Conservation (phyloP, 2,888 invertebrate species). For the Limnephilus rhombicus region DNA sequence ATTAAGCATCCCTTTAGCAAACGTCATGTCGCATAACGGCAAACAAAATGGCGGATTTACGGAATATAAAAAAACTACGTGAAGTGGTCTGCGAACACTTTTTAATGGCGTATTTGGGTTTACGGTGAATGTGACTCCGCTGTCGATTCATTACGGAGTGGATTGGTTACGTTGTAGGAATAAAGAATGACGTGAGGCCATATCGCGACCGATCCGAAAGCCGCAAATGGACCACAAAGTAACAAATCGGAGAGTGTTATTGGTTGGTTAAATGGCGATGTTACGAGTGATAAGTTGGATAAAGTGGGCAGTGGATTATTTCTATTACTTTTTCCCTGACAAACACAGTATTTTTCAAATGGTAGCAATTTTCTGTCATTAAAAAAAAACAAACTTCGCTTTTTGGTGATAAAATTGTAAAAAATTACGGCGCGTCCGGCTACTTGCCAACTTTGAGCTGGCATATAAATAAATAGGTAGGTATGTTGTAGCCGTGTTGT, state of each 20-base stretch:
- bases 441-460: no score
- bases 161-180: conserved; percentile 33
- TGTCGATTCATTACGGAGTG: conserved; percentile 35
- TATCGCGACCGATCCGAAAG: not conserved
- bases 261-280: conserved; percentile 2
- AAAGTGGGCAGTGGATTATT: not conserved
- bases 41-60: conserved; percentile 40
- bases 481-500: no score
- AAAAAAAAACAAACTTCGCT: not conserved
- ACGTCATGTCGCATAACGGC: conserved; percentile 35
- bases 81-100: conserved; percentile 30
- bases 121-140: conserved; percentile 12
- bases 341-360: not conserved
- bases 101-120: conserved; percentile 39
- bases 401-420: no score
- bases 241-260: conserved; percentile 15
- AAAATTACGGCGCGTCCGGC: no score
- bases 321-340: not conserved
- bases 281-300: not conserved
- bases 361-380: not conserved
- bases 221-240: conserved; percentile 22
- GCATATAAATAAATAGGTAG: no score
- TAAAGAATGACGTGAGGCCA: conserved; percentile 19
- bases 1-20: conserved; percentile 35
- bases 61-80: conserved; percentile 40